Evolutionary conservation across 2,113 vertebrate genomes (phyloP).

Genomic region (Hippolais icterina): DNA sequence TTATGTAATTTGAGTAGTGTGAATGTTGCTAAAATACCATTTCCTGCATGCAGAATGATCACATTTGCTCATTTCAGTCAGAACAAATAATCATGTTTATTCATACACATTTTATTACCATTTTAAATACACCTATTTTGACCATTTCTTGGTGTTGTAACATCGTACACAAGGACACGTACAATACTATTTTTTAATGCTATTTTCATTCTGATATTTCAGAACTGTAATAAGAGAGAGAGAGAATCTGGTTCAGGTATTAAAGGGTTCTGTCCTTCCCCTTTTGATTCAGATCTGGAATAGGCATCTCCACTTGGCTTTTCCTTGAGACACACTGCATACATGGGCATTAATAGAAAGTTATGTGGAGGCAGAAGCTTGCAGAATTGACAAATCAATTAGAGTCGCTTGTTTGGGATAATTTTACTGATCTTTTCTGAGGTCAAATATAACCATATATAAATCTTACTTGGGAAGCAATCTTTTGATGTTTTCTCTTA

Average conservation of each 20-base stretch:
- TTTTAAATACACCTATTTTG: neutral
- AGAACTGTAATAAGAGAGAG: neutral
- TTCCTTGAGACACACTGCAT: neutral
- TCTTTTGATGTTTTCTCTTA: neutral
- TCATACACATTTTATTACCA: neutral
- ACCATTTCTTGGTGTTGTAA: neutral
- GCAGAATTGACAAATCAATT: neutral
- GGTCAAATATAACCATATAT: neutral
- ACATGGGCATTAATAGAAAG: neutral
- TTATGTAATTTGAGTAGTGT: neutral
- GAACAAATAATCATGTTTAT: neutral
- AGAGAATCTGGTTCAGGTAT: neutral
- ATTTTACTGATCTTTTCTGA: neutral
- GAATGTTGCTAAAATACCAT: neutral
- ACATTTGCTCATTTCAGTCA: neutral
- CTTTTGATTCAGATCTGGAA: neutral
- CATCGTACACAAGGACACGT: neutral
- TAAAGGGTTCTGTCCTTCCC: neutral
- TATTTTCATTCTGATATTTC: neutral
- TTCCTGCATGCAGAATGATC: neutral
- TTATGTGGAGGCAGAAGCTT: neutral
- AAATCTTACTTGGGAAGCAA: neutral
- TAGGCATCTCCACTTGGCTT: neutral
- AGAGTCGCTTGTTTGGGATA: neutral
- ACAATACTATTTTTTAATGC: neutral